Evolutionary conservation across 2,888 invertebrate species (phyloP).

Genomic region (Atrina japonica): DNA sequence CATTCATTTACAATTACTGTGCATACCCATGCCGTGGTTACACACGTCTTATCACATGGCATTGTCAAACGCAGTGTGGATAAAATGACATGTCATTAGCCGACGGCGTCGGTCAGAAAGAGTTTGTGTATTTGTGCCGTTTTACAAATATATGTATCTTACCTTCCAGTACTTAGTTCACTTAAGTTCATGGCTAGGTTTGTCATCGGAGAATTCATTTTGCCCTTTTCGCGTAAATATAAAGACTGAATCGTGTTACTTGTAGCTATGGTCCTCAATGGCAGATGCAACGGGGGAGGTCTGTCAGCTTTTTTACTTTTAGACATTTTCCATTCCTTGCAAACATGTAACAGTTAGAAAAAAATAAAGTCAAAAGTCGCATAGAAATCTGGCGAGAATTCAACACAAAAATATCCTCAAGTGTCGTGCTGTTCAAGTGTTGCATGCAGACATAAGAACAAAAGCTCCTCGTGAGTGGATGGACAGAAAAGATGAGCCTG

Average conservation of each 20-base stretch:
- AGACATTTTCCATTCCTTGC: constrained; percentile 43
- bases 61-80: no score
- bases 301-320: constrained; percentile 27
- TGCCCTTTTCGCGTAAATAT: constrained; percentile 30
- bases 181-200: constrained; percentile 70
- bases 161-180: constrained; percentile 74
- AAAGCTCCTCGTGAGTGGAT: no score
- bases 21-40: no score
- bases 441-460: constrained; percentile 4
- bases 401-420: neutral
- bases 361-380: constrained; percentile 6
- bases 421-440: neutral
- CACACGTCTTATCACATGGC: no score
- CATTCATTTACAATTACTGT: no score
- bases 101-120: no score
- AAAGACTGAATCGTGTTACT: constrained; percentile 57
- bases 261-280: constrained; percentile 59
- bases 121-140: no score
- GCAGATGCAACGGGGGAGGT: constrained; percentile 45
- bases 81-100: no score
- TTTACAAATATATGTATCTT: no score
- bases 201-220: constrained; percentile 69
- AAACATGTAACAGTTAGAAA: constrained; percentile 14
- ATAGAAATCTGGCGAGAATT: neutral
- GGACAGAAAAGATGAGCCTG: constrained; percentile 15